Percentiles rank a stretch among this genome's conserved stretches.
phyloP scores from a whole-genome alignment of 2,113 vertebrate genomes.

The Colinus virginianus region DNA sequence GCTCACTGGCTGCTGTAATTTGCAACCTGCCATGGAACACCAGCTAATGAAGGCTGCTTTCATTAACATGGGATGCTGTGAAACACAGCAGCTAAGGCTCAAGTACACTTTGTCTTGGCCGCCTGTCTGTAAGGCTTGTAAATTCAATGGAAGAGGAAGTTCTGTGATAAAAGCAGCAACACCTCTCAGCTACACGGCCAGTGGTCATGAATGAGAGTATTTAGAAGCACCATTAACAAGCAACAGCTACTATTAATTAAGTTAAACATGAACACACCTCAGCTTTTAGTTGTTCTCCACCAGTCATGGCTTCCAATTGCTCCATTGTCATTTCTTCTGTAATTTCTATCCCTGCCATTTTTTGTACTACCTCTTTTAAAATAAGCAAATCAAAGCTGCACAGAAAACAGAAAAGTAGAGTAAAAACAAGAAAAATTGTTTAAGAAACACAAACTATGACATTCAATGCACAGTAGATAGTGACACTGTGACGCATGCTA shows the following conservation, averaged over 20 bases:
- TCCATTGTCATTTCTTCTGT: constrained; percentile 98
- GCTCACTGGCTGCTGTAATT: background rate
- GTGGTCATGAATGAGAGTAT: background rate
- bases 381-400: constrained; percentile 96
- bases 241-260: background rate
- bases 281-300: constrained; percentile 97
- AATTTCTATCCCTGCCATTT: constrained; percentile 99
- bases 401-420: constrained; percentile 17
- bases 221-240: background rate
- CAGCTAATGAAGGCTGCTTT: background rate
- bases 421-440: background rate
- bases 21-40: background rate
- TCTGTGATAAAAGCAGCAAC: background rate
- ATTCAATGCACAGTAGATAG: background rate
- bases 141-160: background rate
- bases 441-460: background rate
- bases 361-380: constrained; percentile 98
- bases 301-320: constrained; percentile 98
- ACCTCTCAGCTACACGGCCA: background rate
- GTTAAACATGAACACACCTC: constrained; percentile 80
- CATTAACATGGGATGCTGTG: background rate
- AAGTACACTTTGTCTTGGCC: background rate
- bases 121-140: background rate
- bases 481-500: background rate
- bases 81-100: background rate